These are phyloP conservation scores for Lasius fuliginosus DNA, from an alignment of 2,888 invertebrate genomes.

Conservation along the genomic window DNA sequence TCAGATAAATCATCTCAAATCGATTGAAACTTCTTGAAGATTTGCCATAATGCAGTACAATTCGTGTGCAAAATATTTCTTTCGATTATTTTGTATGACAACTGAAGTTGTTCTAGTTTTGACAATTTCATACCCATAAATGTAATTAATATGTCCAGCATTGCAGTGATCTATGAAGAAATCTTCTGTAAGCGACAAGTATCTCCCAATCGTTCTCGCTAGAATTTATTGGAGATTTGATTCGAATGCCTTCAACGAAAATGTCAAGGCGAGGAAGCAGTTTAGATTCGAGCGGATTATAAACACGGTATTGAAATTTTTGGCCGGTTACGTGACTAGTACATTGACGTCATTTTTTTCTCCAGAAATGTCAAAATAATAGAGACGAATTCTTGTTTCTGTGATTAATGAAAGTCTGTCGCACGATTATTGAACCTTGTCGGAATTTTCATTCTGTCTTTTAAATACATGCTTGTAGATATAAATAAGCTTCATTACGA, in stretches of 20 bases:
- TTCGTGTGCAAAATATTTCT: neutral
- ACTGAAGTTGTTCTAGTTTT: neutral
- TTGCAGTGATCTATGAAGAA: conserved; percentile 64
- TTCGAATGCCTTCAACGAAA: conserved; percentile 67
- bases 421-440: conserved; percentile 1
- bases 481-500: neutral
- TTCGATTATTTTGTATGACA: neutral
- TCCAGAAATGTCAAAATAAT: neutral
- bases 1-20: neutral
- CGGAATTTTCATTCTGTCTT: neutral
- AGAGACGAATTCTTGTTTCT: neutral
- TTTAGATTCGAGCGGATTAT: neutral
- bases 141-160: neutral
- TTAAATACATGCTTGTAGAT: neutral
- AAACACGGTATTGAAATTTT: neutral
- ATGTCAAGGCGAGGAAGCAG: conserved; percentile 77
- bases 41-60: neutral
- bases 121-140: neutral
- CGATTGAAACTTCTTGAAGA: neutral
- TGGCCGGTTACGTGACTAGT: neutral
- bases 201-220: conserved; percentile 56
- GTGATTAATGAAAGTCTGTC: conserved; percentile 21
- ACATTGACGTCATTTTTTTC: conserved; percentile 35
- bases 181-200: conserved; percentile 61
- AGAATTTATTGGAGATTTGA: conserved; percentile 57